Base-by-base conservation (phyloP, 2,888 invertebrate species). In the Himalopsyche japonica region DNA sequence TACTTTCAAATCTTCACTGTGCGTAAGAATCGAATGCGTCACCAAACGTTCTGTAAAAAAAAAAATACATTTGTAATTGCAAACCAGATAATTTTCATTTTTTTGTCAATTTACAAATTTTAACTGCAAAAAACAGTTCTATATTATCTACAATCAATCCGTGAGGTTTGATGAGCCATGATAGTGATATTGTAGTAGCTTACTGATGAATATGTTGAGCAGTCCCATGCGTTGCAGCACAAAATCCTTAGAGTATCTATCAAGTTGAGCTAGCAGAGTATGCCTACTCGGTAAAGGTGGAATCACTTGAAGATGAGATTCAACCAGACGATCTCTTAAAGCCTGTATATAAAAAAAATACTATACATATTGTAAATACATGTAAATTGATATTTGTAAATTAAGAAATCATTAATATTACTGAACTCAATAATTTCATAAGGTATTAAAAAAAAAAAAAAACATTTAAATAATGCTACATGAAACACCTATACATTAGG, bases 201-300 rank as follows among this genome's bases (percentile, higher is more conserved):
- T 49, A 83, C 93, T 93, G 79, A 95, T 90, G 89, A 95, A 95
- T 84, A 94, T 92, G 88, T 95, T 94, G 78, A 95, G 90, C 48
- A 94, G 91, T 86, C 93, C 92, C 93, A 95, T 95, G 88, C 95
- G 90, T 43, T 93, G 92, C 85, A 94, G 90, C 77, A 95, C 93
- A 89, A 95, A 95, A 88, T 95, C 95, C 89, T 94, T 93, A 86
- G 95, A 95, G 89, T 95, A 95, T 85, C 95, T 92, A 89, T 95
- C 95, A 86, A 95, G 89, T 88, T 95, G 94, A 15, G 93, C 94
- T 81, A 95, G 91, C 70, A 95, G 88, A 12, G 94, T 93, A 89
- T 95, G 95, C 89, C 95, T 95, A 82, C 93, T 95, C 83, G 95
- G 95, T 88, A 95, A 90, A 32, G 95, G 95, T 95, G 95, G 88